These are phyloP conservation scores for Papilio polytes DNA, from an alignment of 1,140 invertebrate genomes.

Conservation along the genomic window DNA sequence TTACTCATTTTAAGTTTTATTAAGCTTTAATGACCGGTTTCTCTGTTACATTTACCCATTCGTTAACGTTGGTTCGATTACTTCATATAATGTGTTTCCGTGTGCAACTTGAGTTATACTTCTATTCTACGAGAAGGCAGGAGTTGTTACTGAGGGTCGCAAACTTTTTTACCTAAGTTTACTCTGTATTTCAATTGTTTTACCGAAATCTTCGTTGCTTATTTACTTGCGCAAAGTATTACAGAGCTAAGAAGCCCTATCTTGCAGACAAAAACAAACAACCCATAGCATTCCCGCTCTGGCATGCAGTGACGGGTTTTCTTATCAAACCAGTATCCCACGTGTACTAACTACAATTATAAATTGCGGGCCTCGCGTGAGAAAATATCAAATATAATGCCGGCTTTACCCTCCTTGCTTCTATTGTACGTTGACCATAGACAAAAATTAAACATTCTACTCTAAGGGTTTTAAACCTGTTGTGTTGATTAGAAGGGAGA, in stretches of 20 bases:
- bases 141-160: too few relatives aligned
- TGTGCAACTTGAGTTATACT: too few relatives aligned
- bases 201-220: too few relatives aligned
- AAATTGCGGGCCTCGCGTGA: constrained; percentile 65
- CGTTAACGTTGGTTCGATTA: too few relatives aligned
- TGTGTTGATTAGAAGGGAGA: constrained; percentile 48
- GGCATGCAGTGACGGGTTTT: constrained; percentile 14
- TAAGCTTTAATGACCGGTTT: too few relatives aligned
- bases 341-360: constrained; percentile 42
- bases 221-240: neutral
- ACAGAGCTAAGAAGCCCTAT: constrained; percentile 14
- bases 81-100: too few relatives aligned
- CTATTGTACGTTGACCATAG: constrained; percentile 51
- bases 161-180: too few relatives aligned
- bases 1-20: too few relatives aligned
- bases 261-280: constrained; percentile 19
- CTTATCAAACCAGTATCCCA: constrained; percentile 34
- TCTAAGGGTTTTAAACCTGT: constrained; percentile 65
- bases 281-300: neutral
- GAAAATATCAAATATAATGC: constrained; percentile 65
- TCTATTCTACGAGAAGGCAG: too few relatives aligned
- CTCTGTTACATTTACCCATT: too few relatives aligned
- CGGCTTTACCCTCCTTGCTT: constrained; percentile 46
- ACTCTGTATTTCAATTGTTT: too few relatives aligned
- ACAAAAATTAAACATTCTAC: constrained; percentile 57